A percentile compares a stretch with the other conserved stretches of the same genome.
These are phyloP conservation scores for Eutolmus rufibarbis DNA, from an alignment of 2,888 invertebrate genomes.

Conservation along the genomic window DNA sequence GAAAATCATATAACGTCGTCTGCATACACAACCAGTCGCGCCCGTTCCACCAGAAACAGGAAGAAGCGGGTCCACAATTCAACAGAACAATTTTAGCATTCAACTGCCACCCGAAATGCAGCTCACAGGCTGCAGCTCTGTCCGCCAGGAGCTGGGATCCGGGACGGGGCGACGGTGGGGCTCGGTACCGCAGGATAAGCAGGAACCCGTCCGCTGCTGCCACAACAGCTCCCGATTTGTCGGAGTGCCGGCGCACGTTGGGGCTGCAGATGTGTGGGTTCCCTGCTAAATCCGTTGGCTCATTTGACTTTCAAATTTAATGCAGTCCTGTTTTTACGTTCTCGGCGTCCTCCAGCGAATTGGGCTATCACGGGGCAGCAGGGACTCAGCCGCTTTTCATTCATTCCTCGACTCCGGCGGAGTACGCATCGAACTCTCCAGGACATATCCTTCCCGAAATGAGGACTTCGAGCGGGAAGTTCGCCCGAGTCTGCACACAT, in stretches of 20 bases:
- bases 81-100: constrained; percentile 46
- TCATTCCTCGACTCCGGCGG: neutral
- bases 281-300: constrained; percentile 42
- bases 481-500: neutral
- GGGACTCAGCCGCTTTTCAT: constrained; percentile 7
- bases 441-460: neutral
- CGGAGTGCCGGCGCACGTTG: neutral
- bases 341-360: neutral
- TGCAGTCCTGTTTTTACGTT: constrained; percentile 37
- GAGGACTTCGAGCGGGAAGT: neutral
- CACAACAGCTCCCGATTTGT: constrained; percentile 33
- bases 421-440: neutral
- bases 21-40: constrained; percentile 45
- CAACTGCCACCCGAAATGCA: constrained; percentile 46
- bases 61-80: constrained; percentile 44
- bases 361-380: constrained; percentile 11
- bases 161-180: neutral
- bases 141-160: neutral
- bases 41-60: constrained; percentile 33
- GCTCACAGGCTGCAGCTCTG: constrained; percentile 4
- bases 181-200: constrained; percentile 23
- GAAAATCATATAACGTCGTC: constrained; percentile 43
- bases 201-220: constrained; percentile 7
- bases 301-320: constrained; percentile 48
- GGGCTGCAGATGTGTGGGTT: constrained; percentile 28